Conservation (phyloP, 2,113 vertebrate genomes). For the Orientallactaga bullata region DNA sequence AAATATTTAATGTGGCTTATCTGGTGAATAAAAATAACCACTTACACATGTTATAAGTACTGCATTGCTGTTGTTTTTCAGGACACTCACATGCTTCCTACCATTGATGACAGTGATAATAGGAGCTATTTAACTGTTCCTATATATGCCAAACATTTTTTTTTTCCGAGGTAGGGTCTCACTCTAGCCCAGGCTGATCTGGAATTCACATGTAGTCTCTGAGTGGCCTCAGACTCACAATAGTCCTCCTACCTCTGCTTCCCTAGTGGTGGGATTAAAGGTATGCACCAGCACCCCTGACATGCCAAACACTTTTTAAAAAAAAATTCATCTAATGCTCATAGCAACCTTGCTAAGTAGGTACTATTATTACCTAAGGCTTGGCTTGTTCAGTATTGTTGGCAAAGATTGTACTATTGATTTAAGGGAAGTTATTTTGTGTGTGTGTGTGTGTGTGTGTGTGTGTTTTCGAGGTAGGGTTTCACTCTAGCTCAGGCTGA, state of each 20-base stretch:
- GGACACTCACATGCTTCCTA: neutral
- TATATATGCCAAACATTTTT: neutral
- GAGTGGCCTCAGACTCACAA: too few relatives aligned
- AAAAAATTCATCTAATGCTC: neutral
- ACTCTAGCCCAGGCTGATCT: too few relatives aligned
- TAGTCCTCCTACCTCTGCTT: too few relatives aligned
- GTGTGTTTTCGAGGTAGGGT: too few relatives aligned
- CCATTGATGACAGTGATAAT: neutral
- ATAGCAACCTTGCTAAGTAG: neutral
- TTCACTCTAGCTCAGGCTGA: too few relatives aligned
- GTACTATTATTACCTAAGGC: neutral
- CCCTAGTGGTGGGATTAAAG: too few relatives aligned
- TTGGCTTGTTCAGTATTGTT: neutral
- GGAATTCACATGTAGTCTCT: too few relatives aligned
- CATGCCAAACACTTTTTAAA: too few relatives aligned
- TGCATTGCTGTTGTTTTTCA: constrained; percentile 15
- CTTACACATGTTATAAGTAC: neutral
- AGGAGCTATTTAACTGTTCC: neutral
- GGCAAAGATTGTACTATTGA: neutral
- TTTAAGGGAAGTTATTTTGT: constrained; percentile 18
- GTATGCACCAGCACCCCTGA: too few relatives aligned
- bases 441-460: too few relatives aligned
- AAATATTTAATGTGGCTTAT: constrained; percentile 48
- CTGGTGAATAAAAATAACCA: constrained; percentile 6
- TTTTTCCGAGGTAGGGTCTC: too few relatives aligned